Conservation (phyloP, 2,888 invertebrate genomes). For the Vanessa cardui region DNA sequence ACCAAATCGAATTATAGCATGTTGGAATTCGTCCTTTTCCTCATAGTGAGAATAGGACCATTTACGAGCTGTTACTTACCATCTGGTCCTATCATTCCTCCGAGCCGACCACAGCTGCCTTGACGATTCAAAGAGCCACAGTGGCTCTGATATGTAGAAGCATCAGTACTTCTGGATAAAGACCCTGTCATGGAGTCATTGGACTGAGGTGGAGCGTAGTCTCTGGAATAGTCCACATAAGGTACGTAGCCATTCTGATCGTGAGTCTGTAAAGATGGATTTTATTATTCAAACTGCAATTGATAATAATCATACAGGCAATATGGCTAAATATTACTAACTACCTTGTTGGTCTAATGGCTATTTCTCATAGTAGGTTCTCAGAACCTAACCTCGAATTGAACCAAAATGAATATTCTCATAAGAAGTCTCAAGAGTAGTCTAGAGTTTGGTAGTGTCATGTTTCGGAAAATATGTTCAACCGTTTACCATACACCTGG, state of each 20-base stretch:
- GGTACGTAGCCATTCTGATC: constrained; percentile 91
- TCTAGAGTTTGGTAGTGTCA: too few species aligned
- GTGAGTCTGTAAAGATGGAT: constrained; percentile 51
- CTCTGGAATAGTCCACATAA: constrained; percentile 93
- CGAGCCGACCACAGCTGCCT: constrained; percentile 64
- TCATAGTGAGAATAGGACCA: too few species aligned
- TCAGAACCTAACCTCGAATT: too few species aligned
- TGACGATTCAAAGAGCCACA: constrained; percentile 66
- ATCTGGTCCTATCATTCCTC: constrained; percentile 69
- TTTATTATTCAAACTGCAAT: neutral
- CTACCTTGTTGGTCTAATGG: too few species aligned
- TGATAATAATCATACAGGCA: neutral
- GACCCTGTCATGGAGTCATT: constrained; percentile 67
- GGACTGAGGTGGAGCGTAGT: constrained; percentile 90
- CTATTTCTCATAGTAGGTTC: too few species aligned
- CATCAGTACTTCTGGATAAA: constrained; percentile 66
- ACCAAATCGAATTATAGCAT: too few species aligned
- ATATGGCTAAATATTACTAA: too few species aligned
- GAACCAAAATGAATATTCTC: too few species aligned
- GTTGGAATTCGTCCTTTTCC: too few species aligned
- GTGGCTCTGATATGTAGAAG: constrained; percentile 61
- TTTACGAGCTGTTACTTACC: constrained; percentile 52
- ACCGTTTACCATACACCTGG: too few species aligned
- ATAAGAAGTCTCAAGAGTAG: too few species aligned
- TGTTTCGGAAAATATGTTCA: too few species aligned